These are phyloP conservation scores for Anoplius nigerrimus DNA, from an alignment of 2,888 invertebrate genomes.

Conservation along the genomic window DNA sequence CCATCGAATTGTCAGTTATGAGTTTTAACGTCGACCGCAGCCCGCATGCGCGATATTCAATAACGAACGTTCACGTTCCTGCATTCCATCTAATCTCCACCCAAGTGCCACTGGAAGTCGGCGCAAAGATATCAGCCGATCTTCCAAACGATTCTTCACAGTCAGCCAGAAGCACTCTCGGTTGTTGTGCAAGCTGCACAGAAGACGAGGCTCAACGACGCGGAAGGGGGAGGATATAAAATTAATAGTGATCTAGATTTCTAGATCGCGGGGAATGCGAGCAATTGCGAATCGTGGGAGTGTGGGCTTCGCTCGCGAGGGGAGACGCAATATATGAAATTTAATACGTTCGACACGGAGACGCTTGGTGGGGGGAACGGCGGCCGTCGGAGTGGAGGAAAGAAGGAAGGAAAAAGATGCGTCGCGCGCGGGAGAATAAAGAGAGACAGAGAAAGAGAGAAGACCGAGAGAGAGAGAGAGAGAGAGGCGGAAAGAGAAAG, in stretches of 20 bases:
- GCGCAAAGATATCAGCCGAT: not conserved
- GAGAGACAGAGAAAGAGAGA: conserved; percentile 29
- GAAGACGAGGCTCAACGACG: not conserved
- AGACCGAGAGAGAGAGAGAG: conserved; percentile 35
- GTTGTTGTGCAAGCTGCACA: conserved; percentile 4
- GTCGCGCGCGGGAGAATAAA: conserved; percentile 34
- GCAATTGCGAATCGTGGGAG: conserved; percentile 73
- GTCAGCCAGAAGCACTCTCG: not conserved
- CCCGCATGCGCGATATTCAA: no score
- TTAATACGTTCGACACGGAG: conserved; percentile 67
- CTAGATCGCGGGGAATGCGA: conserved; percentile 73
- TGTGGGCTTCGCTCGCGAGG: conserved; percentile 53
- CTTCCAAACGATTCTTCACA: conserved; percentile 1
- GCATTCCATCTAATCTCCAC: no score
- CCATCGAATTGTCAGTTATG: no score
- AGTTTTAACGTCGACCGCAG: no score
- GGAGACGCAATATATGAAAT: conserved; percentile 68
- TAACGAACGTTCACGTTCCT: no score
- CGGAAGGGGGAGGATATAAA: conserved; percentile 66
- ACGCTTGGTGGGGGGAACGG: conserved; percentile 38
- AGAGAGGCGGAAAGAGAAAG: conserved; percentile 26
- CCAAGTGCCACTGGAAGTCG: no score
- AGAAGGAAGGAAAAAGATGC: conserved; percentile 31
- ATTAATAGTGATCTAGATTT: conserved; percentile 75
- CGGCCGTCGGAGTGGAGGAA: conserved; percentile 22